Evolutionary conservation across 2,797 vertebrate genomes (phyloP), one percentile per base, ranked within the genome.

Genomic region (Ctenochaetus hawaiiensis): DNA sequence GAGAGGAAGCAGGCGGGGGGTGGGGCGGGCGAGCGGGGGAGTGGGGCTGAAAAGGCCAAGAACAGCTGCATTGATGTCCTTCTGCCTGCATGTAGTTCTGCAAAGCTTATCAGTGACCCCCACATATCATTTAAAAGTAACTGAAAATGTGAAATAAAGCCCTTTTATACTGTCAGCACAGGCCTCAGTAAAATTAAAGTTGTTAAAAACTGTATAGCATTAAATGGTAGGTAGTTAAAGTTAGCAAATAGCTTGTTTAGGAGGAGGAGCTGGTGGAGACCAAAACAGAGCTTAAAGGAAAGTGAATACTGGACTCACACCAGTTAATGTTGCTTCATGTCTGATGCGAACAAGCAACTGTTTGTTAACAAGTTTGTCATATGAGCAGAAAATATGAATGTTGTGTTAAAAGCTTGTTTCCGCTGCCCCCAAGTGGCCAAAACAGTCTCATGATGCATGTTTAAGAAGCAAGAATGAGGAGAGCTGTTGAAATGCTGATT

Each of bases 1-100:
- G 66, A 85, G 72, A 88, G 83, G 82, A 88, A 83, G 78, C 61
- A 14, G 72, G 53, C 48, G 34, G 61, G 69, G 61, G 39, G 39
- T 39, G 7, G 10, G 39, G 26, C 26, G 26, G 26, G 26, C 26
- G 26, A 30, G 30, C 26, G 14, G 5, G 13, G 7, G 2, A 22
- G 30, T 51, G 44, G n/a, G 10, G 8, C n/a, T 51, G 53, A 62
- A 53, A 68, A 53, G 73, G 60, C 47, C 2, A 18, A 72, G 76
- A 72, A 73, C 93, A 93, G 89, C 91, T 92, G 92, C 77, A 64
- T 8, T 69, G 56, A 75, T 77, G 70, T 73, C 17, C 43, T 57
- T 44, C 39, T 81, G 77, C 51, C 69, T 83, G 58, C 48, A 58
- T 70, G 54, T 30, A 48, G 8, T 41, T 74, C 48, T 68, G 60